Evolutionary conservation across 2,113 vertebrate species (phyloP).

Genomic region (Micronisus gabar): DNA sequence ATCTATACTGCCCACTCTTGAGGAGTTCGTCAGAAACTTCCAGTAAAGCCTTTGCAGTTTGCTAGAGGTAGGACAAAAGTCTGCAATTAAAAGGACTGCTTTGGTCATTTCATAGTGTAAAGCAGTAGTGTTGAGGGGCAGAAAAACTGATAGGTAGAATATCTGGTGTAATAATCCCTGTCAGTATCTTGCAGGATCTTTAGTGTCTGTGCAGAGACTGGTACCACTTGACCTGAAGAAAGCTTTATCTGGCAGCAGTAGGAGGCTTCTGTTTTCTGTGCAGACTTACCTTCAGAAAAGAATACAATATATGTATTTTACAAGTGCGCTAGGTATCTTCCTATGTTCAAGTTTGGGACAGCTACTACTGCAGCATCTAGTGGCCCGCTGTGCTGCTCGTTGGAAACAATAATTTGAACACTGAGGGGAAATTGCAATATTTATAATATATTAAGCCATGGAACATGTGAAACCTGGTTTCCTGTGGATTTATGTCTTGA

Average conservation of each 20-base stretch:
- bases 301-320: neutral
- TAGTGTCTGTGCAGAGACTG: neutral
- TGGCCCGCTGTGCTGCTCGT: neutral
- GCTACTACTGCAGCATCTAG: neutral
- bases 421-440: constrained; percentile 3
- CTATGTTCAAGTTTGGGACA: neutral
- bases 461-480: constrained; percentile 35
- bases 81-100: neutral
- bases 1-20: neutral
- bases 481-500: constrained; percentile 21
- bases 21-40: neutral
- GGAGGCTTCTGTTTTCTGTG: neutral
- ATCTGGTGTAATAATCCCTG: neutral
- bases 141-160: neutral
- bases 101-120: neutral
- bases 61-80: neutral
- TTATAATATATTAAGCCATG: constrained; percentile 4
- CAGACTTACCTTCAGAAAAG: neutral
- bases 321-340: neutral
- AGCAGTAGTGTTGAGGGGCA: neutral
- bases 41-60: neutral
- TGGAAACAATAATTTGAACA: neutral
- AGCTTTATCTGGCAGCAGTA: neutral
- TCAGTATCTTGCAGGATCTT: neutral
- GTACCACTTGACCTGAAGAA: neutral